Percentiles rank a stretch among this genome's conserved stretches.
Evolutionary conservation across 2,888 invertebrate species (phyloP).

Genomic region (Epsilonema sp.): DNA sequence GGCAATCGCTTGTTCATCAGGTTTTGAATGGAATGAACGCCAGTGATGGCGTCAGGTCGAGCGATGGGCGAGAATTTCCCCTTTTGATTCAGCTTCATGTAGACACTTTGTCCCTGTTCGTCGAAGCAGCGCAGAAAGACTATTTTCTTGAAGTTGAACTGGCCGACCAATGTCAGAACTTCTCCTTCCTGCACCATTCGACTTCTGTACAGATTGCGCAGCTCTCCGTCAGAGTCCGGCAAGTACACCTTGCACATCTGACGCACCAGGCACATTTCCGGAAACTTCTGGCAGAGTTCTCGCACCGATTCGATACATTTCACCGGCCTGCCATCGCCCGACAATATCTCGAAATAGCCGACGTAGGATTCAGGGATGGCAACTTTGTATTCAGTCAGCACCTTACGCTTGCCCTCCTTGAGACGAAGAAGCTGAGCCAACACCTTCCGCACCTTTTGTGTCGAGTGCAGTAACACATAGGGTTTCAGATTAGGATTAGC

Average conservation of each 20-base stretch:
- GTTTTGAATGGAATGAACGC: slow-evolving; percentile 74
- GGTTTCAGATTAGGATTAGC: slow-evolving; percentile 67
- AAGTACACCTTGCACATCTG: slow-evolving; percentile 32
- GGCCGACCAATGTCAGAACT: slow-evolving; percentile 25
- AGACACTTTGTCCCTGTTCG: slow-evolving; percentile 56
- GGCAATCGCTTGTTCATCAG: slow-evolving; percentile 71
- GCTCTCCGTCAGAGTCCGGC: slow-evolving; percentile 21
- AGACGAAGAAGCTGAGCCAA: slow-evolving; percentile 8
- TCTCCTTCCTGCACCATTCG: slow-evolving; percentile 23
- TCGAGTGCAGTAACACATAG: slow-evolving; percentile 62
- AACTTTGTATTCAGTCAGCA: slow-evolving; percentile 58
- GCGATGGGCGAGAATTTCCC: slow-evolving; percentile 74
- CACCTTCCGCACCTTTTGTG: slow-evolving; percentile 48
- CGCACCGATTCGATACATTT: slow-evolving; percentile 67
- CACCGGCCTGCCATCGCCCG: slow-evolving; percentile 76
- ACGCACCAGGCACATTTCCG: slow-evolving; percentile 47
- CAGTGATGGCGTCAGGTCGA: slow-evolving; percentile 72
- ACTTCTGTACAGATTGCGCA: slow-evolving; percentile 11
- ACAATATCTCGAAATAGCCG: slow-evolving; percentile 78
- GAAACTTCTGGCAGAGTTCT: slow-evolving; percentile 45
- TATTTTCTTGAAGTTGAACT: slow-evolving; percentile 12
- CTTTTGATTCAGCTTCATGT: slow-evolving; percentile 62
- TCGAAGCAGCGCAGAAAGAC: slow-evolving; percentile 63
- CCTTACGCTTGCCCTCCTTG: slow-evolving; percentile 40
- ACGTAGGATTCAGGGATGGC: slow-evolving; percentile 61